Evolutionary conservation across 2,888 invertebrate genomes (phyloP).

Genomic region (Allacma fusca): DNA sequence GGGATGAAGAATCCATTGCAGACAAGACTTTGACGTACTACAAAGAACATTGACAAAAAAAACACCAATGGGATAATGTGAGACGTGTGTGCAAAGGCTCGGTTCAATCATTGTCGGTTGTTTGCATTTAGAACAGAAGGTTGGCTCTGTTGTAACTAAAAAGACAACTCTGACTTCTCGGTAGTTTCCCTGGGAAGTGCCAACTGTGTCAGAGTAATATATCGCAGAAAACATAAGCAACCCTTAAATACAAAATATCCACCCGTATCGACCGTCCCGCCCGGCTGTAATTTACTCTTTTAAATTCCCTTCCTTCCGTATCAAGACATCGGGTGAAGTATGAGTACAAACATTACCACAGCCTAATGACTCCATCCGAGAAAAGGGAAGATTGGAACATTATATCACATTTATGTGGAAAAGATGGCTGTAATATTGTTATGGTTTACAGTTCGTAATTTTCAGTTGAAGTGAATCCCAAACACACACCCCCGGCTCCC

Average conservation of each 20-base stretch:
- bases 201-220: constrained; percentile 16
- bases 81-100: no score
- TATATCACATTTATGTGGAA: constrained; percentile 7
- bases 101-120: no score
- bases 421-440: neutral
- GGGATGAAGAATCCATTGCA: no score
- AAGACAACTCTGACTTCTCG: no score
- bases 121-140: no score
- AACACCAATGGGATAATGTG: no score
- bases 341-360: no score
- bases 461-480: neutral
- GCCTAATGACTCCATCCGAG: neutral
- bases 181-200: neutral
- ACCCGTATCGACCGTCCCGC: neutral
- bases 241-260: constrained; percentile 14
- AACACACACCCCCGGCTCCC: neutral
- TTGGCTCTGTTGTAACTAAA: no score
- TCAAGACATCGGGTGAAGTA: no score
- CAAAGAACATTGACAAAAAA: no score
- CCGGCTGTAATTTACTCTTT: constrained; percentile 10
- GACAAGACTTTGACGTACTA: no score
- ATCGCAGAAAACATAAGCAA: neutral
- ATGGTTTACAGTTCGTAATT: neutral
- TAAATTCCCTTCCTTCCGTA: neutral
- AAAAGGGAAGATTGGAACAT: neutral